Evolutionary conservation across 35 echinoderm and acorn worm genomes (phyloP).

Genomic region (Chiridota heheva): DNA sequence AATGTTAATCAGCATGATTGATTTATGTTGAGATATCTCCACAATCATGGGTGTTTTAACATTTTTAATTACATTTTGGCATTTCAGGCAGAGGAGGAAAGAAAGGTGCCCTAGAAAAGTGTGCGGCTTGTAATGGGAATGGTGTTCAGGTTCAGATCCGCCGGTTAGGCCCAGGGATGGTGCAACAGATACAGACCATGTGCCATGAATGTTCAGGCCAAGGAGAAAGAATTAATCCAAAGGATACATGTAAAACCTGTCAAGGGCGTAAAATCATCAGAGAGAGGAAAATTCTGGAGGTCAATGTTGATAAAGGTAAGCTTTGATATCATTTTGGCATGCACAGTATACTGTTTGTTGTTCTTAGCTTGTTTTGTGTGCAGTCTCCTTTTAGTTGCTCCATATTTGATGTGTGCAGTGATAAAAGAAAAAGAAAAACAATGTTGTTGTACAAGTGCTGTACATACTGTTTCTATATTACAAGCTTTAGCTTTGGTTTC

Average conservation of each 20-base stretch:
- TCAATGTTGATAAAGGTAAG: slow-evolving; percentile 95
- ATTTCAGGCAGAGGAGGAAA: slow-evolving; percentile 85
- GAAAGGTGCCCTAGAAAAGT: slow-evolving; percentile 95
- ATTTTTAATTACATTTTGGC: not conserved
- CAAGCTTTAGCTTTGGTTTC: too few relatives aligned
- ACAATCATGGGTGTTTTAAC: too few relatives aligned
- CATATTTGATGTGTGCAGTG: not conserved
- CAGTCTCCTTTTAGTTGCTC: too few relatives aligned
- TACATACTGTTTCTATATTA: too few relatives aligned
- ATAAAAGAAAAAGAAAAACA: not conserved
- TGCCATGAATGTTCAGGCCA: slow-evolving; percentile 72
- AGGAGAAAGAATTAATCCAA: slow-evolving; percentile 82
- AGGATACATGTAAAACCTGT: slow-evolving; percentile 84
- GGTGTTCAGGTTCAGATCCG: slow-evolving; percentile 85
- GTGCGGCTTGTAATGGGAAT: slow-evolving; percentile 57
- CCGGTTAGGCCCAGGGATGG: slow-evolving; percentile 87
- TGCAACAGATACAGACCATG: slow-evolving; percentile 84
- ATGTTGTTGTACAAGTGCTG: not conserved
- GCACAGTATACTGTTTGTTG: not conserved
- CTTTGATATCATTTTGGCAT: not conserved
- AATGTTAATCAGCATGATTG: too few relatives aligned
- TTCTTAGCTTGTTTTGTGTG: not conserved
- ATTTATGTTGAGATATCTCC: too few relatives aligned
- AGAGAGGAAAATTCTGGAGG: slow-evolving; percentile 93
- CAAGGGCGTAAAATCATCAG: slow-evolving; percentile 78